Evolutionary conservation across 2,888 invertebrate genomes (phyloP), one percentile per base, ranked within the genome.

Genomic region (Gnatocerus cornutus): DNA sequence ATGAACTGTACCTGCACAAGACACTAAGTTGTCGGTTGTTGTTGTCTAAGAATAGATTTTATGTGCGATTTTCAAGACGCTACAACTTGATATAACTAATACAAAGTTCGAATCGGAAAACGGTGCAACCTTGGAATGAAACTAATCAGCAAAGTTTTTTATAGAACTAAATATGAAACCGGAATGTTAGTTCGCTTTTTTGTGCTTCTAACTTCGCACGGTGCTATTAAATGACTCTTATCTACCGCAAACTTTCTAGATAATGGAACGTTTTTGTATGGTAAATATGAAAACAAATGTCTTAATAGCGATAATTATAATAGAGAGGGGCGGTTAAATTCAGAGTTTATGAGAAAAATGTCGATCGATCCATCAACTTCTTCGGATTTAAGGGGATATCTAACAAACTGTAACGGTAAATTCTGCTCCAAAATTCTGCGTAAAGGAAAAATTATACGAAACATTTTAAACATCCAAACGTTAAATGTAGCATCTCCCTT

Each of bases 71-170:
- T 46, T 46, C 46, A 37, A 12, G 13, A 13, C 16, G 46, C 13
- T 46, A 14, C 46, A 46, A 46, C 43, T 43, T 13, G 3, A 13
- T 12, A 6, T 6, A 43, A 43, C 46, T 46, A 46, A 46, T 46
- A 46, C 14, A 16, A 46, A 46, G 46, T 46, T 43, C 43, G 12
- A n/a, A 37, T 37, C 12, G 4, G 43, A 43, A 13, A 7, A 12
- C 3, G 13, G 6, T 43, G 43, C 12, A 43, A 16, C 46, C 13
- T 16, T 27, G 16, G 6, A 21, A 21, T 27, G 1, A 7, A 56
- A 56, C 41, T 56, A 56, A 56, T 56, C 56, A 13, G 39, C 27
- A 41, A 56, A 56, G 43, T 56, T 56, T 56, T 56, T 29, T 14
- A 14, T 46, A 37, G 13, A 53, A 56, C 27, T 56, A 43, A 41